Evolutionary conservation across 2,888 invertebrate species (phyloP).

Genomic region (Agriopis marginaria): DNA sequence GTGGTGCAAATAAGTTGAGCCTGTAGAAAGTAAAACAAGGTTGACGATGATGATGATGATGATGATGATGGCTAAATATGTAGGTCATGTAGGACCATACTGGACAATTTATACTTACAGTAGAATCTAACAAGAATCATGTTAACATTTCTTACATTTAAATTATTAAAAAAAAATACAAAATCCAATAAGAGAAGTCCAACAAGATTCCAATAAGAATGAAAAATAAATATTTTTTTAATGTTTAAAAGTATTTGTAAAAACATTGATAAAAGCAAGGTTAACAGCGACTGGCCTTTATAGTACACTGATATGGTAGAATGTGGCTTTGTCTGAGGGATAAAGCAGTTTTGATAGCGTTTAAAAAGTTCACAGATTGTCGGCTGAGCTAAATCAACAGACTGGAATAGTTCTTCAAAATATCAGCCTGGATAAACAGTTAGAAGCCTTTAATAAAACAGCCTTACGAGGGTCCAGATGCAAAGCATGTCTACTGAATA

Average conservation of each 20-base stretch:
- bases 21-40: not conserved
- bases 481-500: not conserved
- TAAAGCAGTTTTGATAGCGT: slow-evolving; percentile 28
- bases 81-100: not conserved
- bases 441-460: not conserved
- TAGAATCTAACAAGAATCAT: not conserved
- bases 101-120: not conserved
- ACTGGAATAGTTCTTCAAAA: not conserved
- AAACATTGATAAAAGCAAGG: slow-evolving; percentile 54
- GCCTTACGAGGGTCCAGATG: not conserved
- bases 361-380: slow-evolving; percentile 10
- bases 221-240: slow-evolving; percentile 37
- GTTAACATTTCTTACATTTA: not conserved
- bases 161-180: not conserved
- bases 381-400: not conserved
- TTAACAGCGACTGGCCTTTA: slow-evolving; percentile 55
- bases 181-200: slow-evolving; percentile 20
- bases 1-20: not conserved
- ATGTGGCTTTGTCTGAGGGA: slow-evolving; percentile 44
- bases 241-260: slow-evolving; percentile 34
- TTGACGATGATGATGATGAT: slow-evolving; percentile 5
- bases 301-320: slow-evolving; percentile 47
- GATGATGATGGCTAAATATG: slow-evolving; percentile 1
- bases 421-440: not conserved
- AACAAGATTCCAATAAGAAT: slow-evolving; percentile 58